A percentile compares a stretch with the other conserved stretches of the same genome.
phyloP scores from a whole-genome alignment of 1,140 invertebrate genomes.

The Drosophila sulfurigaster region DNA sequence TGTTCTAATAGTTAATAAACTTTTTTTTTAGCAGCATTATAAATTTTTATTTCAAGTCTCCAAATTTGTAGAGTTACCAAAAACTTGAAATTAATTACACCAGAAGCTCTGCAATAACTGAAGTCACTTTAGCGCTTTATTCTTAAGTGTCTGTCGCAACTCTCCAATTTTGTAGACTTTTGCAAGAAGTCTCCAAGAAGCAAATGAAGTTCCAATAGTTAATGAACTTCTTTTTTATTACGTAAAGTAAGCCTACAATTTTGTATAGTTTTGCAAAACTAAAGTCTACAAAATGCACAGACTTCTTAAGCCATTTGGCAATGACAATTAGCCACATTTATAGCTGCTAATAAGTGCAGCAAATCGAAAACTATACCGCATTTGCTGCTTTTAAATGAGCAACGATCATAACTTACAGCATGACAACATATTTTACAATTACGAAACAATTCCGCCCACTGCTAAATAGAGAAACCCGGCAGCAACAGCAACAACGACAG shows the following conservation, averaged over 20 bases:
- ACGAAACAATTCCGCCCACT: slow-evolving; percentile 72
- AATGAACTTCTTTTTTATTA: too few species aligned
- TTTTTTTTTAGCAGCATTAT: too few species aligned
- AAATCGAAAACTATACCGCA: slow-evolving; percentile 59
- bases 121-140: too few species aligned
- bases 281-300: background rate
- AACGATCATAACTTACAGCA: slow-evolving; percentile 64
- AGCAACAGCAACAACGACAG: slow-evolving; percentile 14
- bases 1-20: too few species aligned
- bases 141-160: too few species aligned
- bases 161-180: slow-evolving; percentile 8
- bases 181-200: background rate
- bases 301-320: too few species aligned
- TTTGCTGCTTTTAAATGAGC: slow-evolving; percentile 69
- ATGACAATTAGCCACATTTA: slow-evolving; percentile 9
- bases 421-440: slow-evolving; percentile 83
- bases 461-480: slow-evolving; percentile 12
- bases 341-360: slow-evolving; percentile 9
- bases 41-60: too few species aligned
- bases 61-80: too few species aligned
- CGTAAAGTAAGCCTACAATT: background rate
- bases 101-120: too few species aligned
- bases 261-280: background rate
- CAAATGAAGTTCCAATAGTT: background rate
- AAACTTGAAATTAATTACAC: too few species aligned